Base-by-base conservation (phyloP, 2,113 vertebrate species). In the Nesospiza acunhae region DNA sequence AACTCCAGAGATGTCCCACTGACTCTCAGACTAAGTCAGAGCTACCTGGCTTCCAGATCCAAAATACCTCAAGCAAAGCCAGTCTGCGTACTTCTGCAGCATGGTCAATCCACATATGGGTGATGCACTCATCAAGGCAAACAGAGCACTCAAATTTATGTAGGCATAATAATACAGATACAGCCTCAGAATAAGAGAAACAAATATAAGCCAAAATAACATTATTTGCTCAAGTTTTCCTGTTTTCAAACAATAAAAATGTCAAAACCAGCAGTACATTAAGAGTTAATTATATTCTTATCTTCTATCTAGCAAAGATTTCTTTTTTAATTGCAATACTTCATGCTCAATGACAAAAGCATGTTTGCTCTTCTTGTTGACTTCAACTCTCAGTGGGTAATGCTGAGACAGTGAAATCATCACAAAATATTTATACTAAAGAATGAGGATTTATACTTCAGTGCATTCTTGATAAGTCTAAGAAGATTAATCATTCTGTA, bases 371-470 rank as follows among this genome's bases (percentile, higher is more conserved):
- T 42, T 73, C 72, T 60, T 66, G 49, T 69, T 77, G 72, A 84
- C 18, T 82, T 93, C 59, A 77, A 9, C 24, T 82, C 92, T 49
- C 46, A 87, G 18, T 6, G 12, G 66, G 46, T 82, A 82, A 87
- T 64, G 35, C 53, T 82, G n/a, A 89, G 52, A 75, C 50, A 93
- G 33, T 31, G 66, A n/a, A 94, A 87, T 72, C 31, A 50, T 58
- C 11, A 22, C 20, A 44, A 67, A 59, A 21, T 28, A 82, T 55
- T 79, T 67, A 63, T 27, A 74, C 17, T 64, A 23, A 84, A 90
- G 76, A 94, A 92, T 78, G 60, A 92, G 47, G 62, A 67, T 81
- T 93, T 80, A 42, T 67, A 88, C 53, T 85, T 90, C 31, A 90
- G 47, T 90, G 58, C 26, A 46, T 83, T 85, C 68, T 81, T 81